Conservation (phyloP, 1,140 invertebrate species). For the Goniozus legneri region DNA sequence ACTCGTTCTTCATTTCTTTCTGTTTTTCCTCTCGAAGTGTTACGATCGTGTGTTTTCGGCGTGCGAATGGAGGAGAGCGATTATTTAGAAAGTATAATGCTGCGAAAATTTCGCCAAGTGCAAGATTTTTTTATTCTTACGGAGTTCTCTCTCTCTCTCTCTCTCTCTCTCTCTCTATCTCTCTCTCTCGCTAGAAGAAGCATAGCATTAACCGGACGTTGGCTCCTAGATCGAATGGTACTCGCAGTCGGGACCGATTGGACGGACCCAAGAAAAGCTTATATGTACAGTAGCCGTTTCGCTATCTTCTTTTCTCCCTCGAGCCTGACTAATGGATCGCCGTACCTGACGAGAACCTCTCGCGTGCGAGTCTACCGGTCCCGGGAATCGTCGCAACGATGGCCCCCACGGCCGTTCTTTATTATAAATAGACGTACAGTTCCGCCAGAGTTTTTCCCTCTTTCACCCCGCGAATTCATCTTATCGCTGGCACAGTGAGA, state of each 20-base stretch:
- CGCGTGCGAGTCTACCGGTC: conserved; percentile 17
- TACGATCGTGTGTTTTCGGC: conserved; percentile 25
- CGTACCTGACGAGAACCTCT: conserved; percentile 34
- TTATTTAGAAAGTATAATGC: no score
- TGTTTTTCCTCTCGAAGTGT: conserved; percentile 18
- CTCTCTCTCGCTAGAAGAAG: no score
- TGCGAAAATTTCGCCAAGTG: no score
- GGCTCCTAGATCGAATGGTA: conserved; percentile 32
- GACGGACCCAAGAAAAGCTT: conserved; percentile 8
- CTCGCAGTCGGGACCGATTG: conserved; percentile 20
- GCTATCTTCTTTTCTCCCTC: no score
- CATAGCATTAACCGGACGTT: conserved; percentile 51
- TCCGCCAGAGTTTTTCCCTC: conserved; percentile 1
- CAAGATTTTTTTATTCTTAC: no score
- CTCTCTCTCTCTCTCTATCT: no score
- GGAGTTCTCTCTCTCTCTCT: no score
- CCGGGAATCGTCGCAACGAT: conserved; percentile 21
- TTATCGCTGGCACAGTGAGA: conserved; percentile 24
- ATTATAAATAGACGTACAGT: conserved; percentile 41
- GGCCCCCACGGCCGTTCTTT: conserved; percentile 22
- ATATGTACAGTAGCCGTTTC: conserved; percentile 39
- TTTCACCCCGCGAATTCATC: conserved; percentile 26
- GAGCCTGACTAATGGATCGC: conserved; percentile 47
- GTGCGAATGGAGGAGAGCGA: no score
- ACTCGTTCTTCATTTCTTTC: conserved; percentile 6